A percentile compares a stretch with the other conserved stretches of the same genome.
Evolutionary conservation across 2,888 invertebrate genomes (phyloP).

Genomic region (Caenorhabditis sp.): DNA sequence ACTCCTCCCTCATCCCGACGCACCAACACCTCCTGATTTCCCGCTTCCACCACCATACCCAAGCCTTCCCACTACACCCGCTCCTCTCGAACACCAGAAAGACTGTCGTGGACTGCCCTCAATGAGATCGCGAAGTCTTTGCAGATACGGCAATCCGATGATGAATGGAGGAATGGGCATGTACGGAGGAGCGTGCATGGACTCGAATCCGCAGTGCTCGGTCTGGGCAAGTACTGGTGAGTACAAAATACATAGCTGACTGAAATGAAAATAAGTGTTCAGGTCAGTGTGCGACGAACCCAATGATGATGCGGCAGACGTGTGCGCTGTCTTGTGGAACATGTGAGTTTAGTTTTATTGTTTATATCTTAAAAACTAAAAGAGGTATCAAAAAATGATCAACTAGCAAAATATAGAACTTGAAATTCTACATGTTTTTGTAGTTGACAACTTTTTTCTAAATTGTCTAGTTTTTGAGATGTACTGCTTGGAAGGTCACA

Average conservation of each 20-base stretch:
- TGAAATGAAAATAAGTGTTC: constrained; percentile 28
- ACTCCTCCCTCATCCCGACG: constrained; percentile 2
- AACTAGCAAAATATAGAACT: too few species aligned
- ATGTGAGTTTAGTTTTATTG: constrained; percentile 28
- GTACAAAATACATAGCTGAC: background rate
- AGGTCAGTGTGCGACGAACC: constrained; percentile 63
- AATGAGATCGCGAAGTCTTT: constrained; percentile 66
- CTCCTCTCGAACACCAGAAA: constrained; percentile 16
- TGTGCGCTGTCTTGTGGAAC: constrained; percentile 65
- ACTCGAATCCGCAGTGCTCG: constrained; percentile 59
- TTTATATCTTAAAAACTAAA: too few species aligned
- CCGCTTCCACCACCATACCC: background rate
- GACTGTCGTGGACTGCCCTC: constrained; percentile 64
- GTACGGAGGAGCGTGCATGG: constrained; percentile 42
- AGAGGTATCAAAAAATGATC: too few species aligned
- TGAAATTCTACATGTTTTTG: too few species aligned
- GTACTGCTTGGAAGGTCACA: too few species aligned
- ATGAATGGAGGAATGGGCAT: constrained; percentile 14
- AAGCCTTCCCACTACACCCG: background rate
- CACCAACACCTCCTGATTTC: constrained; percentile 4
- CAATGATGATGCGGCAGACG: constrained; percentile 56
- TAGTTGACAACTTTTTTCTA: background rate
- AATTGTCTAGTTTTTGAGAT: too few species aligned
- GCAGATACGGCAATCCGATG: constrained; percentile 61
- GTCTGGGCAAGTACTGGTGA: constrained; percentile 65